Evolutionary conservation across 1,140 invertebrate genomes (phyloP), one percentile per base, ranked within the genome.

Genomic region (Drosophila albomicans): DNA sequence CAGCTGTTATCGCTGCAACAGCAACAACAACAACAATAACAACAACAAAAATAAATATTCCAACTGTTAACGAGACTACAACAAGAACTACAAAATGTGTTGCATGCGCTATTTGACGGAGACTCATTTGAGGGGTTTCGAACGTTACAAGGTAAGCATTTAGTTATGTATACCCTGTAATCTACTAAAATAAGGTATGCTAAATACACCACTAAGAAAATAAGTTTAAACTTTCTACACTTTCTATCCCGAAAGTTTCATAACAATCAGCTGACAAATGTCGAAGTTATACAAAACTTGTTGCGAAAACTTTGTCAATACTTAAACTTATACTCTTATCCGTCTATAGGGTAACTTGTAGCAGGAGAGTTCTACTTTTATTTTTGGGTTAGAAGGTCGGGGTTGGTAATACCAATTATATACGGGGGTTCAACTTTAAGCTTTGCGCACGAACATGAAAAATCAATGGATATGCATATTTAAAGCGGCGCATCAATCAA

Each of bases 71-170:
- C 35, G 16, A 45, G 32, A 38, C 0, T 61, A 65, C 38, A 25
- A 52, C 61, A 77, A 46, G 61, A 38, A 45, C 25, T n/a, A 58
- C 61, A 87, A 79, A 76, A 88, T 88, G 87, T 56, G 75, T 62
- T 93, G 94, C 80, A 91, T 92, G 38, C 90, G 95, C 74, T 97
- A 97, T 93, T 93, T 97, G 69, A 94, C 94, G 35, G 94, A 94
- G 49, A 95, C 96, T 78, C 95, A 96, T 91, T 94, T 97, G 69
- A 93, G 94, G 80, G 96, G 96, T 67, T 97, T 97, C 93, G 96
- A 97, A 92, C 95, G 95, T 87, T 97, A 97, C 89, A 97, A 97
- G 94, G 96, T 97, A 84, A 93, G 91, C 91, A 51, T 62, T 75
- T 49, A 56, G 48, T 13, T 56, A 25, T 32, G 10, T 5, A 41